Evolutionary conservation across 2,888 invertebrate genomes (phyloP).

Genomic region (Brachyptera risi): DNA sequence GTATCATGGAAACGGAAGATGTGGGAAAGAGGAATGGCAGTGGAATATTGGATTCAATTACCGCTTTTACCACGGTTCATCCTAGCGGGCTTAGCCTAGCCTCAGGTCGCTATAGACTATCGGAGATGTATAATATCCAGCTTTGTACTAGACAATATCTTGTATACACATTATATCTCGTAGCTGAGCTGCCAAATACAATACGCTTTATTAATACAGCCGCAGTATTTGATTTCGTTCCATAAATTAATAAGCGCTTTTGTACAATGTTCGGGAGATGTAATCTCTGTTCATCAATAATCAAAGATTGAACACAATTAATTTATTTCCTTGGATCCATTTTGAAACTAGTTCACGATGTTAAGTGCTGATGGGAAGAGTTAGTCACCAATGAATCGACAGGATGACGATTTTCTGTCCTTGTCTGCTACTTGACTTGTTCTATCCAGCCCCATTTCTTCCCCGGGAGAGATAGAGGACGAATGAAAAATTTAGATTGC

Average conservation of each 20-base stretch:
- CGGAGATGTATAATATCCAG: conserved; percentile 12
- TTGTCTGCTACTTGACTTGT: conserved; percentile 1
- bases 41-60: conserved; percentile 30
- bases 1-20: no score
- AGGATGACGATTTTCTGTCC: neutral
- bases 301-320: neutral
- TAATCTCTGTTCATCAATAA: no score
- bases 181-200: neutral
- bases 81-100: conserved; percentile 2
- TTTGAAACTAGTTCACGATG: conserved; percentile 16
- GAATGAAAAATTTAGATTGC: conserved; percentile 34
- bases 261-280: no score
- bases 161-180: neutral
- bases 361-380: conserved; percentile 7
- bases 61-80: conserved; percentile 17
- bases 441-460: neutral
- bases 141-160: no score
- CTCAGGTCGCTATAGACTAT: neutral
- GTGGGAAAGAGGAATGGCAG: neutral
- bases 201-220: no score
- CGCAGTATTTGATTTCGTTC: neutral
- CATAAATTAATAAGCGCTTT: neutral
- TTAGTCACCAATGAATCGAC: neutral
- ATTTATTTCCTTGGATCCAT: neutral
- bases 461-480: conserved; percentile 18